Base-by-base conservation (phyloP, 2,797 vertebrate genomes). In the Carcharodon carcharias region DNA sequence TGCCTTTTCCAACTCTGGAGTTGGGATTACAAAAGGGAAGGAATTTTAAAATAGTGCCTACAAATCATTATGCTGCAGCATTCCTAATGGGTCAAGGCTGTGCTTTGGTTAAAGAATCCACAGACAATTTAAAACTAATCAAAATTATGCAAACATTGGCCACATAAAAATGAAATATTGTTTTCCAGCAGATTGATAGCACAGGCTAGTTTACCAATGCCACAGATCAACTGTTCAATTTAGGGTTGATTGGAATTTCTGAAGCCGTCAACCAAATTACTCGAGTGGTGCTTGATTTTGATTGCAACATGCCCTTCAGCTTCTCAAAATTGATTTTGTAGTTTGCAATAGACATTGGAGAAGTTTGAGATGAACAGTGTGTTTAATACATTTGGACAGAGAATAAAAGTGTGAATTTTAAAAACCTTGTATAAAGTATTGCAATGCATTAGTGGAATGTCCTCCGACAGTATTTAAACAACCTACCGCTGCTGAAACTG, bases 221-320 rank as follows among this genome's bases (percentile, higher is more conserved):
- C 16, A 11, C 58, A 63, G 58, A 63, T 63, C 89, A 63, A 28
- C 35, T 61, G 61, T 23, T 50, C 18, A 85, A 35, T 92, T 92
- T n/a, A 63, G 14, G 58, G 31, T 16, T 63, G 89, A 85, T 92
- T 92, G 89, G 28, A 56, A 61, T 61, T 91, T 91, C 50, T 58
- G 88, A 91, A 91, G 18, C 14, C 16, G 61, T 63, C 56, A 92
- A 63, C 61, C n/a, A n/a, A n/a, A 21, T 92, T 92, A 16, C 58
- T 61, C 18, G 16, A 61, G 56, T 92, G 89, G 16, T n/a, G 40
- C 56, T 92, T 63, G 31, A 63, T 92, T 61, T n/a, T n/a, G 61
- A 92, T 92, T 92, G 56, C 89, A 92, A 92, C 56, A 92, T n/a
- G 89, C 89, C 58, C 31, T 35, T 92, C 89, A 92, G 56, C 58